phyloP scores from a whole-genome alignment of 2,888 invertebrate species.

The Atherix ibis region DNA sequence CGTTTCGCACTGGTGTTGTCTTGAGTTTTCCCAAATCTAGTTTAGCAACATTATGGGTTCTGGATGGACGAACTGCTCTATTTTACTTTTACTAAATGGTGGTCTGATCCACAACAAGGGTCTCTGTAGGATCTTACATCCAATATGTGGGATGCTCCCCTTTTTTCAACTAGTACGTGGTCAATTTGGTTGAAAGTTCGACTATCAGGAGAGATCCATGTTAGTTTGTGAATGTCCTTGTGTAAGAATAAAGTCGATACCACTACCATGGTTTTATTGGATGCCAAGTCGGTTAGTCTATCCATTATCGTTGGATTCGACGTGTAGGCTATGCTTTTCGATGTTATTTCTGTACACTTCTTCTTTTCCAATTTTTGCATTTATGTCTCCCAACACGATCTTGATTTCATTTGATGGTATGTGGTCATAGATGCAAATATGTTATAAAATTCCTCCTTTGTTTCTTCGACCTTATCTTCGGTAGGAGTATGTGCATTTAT shows the following conservation, averaged over 20 bases:
- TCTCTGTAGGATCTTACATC: neutral
- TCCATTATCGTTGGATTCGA: neutral
- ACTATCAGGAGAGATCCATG: neutral
- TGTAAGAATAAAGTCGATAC: slow-evolving; percentile 1
- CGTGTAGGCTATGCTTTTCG: slow-evolving; percentile 1
- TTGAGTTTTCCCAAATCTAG: too few relatives aligned
- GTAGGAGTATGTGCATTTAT: neutral
- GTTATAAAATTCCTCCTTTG: neutral
- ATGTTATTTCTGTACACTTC: neutral
- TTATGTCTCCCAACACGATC: neutral
- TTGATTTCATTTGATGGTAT: slow-evolving; percentile 1
- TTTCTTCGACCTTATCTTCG: neutral
- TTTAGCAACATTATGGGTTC: too few relatives aligned
- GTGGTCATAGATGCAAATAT: neutral
- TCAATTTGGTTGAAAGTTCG: neutral
- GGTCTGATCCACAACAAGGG: neutral
- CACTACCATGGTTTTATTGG: neutral
- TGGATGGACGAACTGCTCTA: too few relatives aligned
- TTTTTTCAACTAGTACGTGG: slow-evolving; percentile 1
- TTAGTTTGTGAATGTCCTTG: neutral
- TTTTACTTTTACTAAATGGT: neutral
- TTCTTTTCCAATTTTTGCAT: slow-evolving; percentile 2
- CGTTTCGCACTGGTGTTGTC: too few relatives aligned
- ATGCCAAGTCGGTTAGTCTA: slow-evolving; percentile 1
- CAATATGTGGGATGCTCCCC: neutral